Evolutionary conservation across 2,888 invertebrate species (phyloP), one percentile per base, ranked within the genome.

Genomic region (Dryadula phaetusa): DNA sequence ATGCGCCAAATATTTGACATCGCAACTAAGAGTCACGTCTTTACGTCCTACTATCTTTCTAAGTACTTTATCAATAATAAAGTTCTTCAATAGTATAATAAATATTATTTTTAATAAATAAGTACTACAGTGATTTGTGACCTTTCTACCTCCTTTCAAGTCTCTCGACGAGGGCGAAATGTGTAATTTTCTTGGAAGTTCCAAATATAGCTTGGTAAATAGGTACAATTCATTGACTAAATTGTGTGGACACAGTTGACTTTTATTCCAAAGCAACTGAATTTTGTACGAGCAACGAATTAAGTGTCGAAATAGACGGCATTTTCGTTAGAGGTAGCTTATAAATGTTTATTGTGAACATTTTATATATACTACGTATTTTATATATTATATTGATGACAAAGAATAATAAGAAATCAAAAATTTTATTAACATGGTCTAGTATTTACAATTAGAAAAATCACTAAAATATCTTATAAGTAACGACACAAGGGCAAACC

Each of bases 171-270:
- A 22, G 56, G n/a, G 22, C 64, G 54, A 61, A 47, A 64, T 62
- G 60, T 64, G 64, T 67, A 67, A 70, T 70, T 70, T 64, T 64
- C 67, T 64, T 49, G 61, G 66, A 68, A 72, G 68, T 56, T 44
- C 22, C 37, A 64, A 47, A 56, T 56, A 46, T 64, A 37, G 54
- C 44, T 56, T 16, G 34, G 63, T 37, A 54, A 64, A 64, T 54
- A 40, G n/a, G 14, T 40, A 56, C 56, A 54, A 22, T 63, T 44
- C 54, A 54, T 46, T 42, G 44, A 16, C 22, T 16, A 64, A 54
- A 64, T 46, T 54, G 44, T 34, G 22, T 63, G 12, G 44, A 54
- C 32, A 22, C 12, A 22, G 44, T 25, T 37, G 20, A 62, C 49
- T 62, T 40, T 44, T 34, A 44, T 61, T n/a, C n/a, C 16, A 25